These are phyloP conservation scores for Dromococcyx pavoninus DNA, from an alignment of 2,797 vertebrate species.

Conservation along the genomic window DNA sequence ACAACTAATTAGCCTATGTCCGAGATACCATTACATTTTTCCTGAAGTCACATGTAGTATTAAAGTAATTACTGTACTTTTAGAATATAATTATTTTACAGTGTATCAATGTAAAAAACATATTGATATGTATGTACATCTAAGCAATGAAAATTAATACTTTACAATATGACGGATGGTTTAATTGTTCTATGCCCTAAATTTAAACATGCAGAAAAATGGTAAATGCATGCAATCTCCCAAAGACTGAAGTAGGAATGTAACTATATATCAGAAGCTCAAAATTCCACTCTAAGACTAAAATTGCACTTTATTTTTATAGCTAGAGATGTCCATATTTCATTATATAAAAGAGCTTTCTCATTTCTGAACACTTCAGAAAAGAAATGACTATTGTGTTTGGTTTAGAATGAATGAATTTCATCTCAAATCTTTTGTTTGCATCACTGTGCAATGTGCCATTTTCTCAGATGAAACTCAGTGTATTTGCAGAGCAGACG, in stretches of 20 bases:
- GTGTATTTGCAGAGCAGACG: conserved; percentile 12
- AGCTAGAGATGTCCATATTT: conserved; percentile 12
- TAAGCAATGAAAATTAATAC: neutral
- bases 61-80: neutral
- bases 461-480: conserved; percentile 46
- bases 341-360: conserved; percentile 26
- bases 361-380: conserved; percentile 40
- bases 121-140: neutral
- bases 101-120: neutral
- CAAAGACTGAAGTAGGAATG: neutral
- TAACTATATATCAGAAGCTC: neutral
- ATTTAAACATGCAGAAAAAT: neutral
- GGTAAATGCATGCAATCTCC: neutral
- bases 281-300: neutral
- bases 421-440: conserved; percentile 45
- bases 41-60: neutral
- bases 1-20: neutral
- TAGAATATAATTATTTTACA: neutral
- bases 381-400: conserved; percentile 22
- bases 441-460: conserved; percentile 24
- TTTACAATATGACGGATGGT: neutral
- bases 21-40: neutral
- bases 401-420: conserved; percentile 14
- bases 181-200: neutral
- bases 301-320: conserved; percentile 7